Percentiles rank a stretch among this genome's conserved stretches.
Conservation (phyloP, 2,797 vertebrate species). For the Eleutherodactylus coqui region DNA sequence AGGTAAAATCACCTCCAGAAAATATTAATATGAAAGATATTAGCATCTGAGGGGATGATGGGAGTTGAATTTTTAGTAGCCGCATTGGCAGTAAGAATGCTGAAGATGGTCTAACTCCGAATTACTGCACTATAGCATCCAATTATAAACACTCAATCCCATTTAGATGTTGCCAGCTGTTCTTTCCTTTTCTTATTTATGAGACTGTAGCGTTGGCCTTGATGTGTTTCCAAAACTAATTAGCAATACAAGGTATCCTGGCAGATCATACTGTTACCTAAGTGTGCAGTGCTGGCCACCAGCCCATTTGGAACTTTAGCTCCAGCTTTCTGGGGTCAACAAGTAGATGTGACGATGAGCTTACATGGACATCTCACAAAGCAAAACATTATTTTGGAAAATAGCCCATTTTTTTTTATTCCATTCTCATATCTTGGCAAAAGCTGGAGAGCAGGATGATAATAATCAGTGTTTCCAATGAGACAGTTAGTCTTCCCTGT, state of each 20-base stretch:
- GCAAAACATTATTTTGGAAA: conserved; percentile 57
- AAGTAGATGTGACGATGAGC: conserved; percentile 48
- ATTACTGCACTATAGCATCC: conserved; percentile 21
- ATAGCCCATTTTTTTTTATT: conserved; percentile 24
- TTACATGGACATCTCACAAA: conserved; percentile 60
- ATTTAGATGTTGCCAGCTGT: conserved; percentile 61
- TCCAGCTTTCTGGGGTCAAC: conserved; percentile 43
- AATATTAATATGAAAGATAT: not conserved
- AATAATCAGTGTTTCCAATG: conserved; percentile 55
- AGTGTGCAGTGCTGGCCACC: conserved; percentile 51
- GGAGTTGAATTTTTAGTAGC: not conserved
- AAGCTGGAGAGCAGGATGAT: not conserved
- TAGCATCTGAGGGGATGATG: not conserved
- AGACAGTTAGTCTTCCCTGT: conserved; percentile 44
- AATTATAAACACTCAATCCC: conserved; percentile 47
- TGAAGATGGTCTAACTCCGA: not conserved
- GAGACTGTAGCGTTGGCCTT: conserved; percentile 47
- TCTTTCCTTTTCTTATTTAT: conserved; percentile 60
- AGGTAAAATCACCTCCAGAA: not conserved
- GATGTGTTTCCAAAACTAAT: conserved; percentile 56
- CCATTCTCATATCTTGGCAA: conserved; percentile 44
- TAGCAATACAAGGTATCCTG: conserved; percentile 58
- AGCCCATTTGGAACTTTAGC: conserved; percentile 43
- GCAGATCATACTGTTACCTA: conserved; percentile 58
- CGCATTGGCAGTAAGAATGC: conserved; percentile 7